Evolutionary conservation across 2,113 vertebrate species (phyloP).

Genomic region (Charina bottae): DNA sequence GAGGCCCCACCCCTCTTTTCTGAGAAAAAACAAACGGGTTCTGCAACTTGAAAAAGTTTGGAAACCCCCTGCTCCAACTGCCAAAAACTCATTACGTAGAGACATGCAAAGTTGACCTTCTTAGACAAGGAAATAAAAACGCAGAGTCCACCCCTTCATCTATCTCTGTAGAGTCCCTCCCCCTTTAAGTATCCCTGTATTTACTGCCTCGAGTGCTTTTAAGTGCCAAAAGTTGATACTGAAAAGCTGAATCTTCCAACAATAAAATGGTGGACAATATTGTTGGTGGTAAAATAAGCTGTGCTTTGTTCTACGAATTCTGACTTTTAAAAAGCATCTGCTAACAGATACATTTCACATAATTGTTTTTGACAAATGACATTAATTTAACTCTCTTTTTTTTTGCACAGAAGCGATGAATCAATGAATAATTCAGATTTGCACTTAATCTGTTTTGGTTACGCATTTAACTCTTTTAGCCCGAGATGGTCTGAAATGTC

Average conservation of each 20-base stretch:
- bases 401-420: neutral
- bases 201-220: neutral
- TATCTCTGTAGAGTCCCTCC: neutral
- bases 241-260: neutral
- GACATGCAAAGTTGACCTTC: too few species aligned
- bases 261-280: neutral
- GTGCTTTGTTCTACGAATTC: neutral
- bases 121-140: too few species aligned
- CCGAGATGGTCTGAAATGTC: neutral
- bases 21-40: neutral
- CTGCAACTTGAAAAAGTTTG: neutral
- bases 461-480: neutral
- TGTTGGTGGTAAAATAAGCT: neutral
- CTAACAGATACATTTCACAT: neutral
- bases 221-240: neutral
- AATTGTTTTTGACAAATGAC: neutral
- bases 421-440: conserved; percentile 3
- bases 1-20: neutral
- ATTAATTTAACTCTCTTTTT: conserved; percentile 21
- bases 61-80: too few species aligned
- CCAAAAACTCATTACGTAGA: too few species aligned
- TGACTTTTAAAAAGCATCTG: neutral
- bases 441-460: neutral
- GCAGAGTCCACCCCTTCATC: too few species aligned
- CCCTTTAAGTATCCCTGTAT: neutral